Conservation (phyloP, 1,140 invertebrate species). For the Zaprionus tsacasi region DNA sequence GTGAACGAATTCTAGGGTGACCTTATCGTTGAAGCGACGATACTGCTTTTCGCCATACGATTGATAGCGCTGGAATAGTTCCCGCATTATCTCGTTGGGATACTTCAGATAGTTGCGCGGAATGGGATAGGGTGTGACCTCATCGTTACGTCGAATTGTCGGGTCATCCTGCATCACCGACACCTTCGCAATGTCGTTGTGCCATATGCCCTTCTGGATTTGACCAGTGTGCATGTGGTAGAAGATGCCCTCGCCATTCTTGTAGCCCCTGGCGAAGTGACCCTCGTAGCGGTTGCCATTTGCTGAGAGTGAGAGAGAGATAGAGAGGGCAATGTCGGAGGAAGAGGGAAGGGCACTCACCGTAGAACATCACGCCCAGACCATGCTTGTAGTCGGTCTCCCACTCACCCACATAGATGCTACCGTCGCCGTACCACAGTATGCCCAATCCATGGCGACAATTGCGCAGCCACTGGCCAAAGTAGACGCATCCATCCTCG, state of each 20-base stretch:
- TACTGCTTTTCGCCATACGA: slow-evolving; percentile 36
- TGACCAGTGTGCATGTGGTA: slow-evolving; percentile 86
- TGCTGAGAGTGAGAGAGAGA: slow-evolving; percentile 53
- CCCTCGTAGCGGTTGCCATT: slow-evolving; percentile 87
- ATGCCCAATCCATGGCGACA: slow-evolving; percentile 87
- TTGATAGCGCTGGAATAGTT: slow-evolving; percentile 62
- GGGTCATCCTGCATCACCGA: slow-evolving; percentile 84
- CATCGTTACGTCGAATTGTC: slow-evolving; percentile 34
- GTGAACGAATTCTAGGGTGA: slow-evolving; percentile 56
- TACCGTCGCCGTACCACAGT: slow-evolving; percentile 85
- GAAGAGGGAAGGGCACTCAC: slow-evolving; percentile 31
- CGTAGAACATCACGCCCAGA: slow-evolving; percentile 81
- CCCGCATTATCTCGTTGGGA: slow-evolving; percentile 68
- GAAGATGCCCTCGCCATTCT: slow-evolving; percentile 86
- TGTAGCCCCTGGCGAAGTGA: slow-evolving; percentile 85
- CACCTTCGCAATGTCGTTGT: slow-evolving; percentile 83
- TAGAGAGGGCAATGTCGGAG: neutral
- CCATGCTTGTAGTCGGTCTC: slow-evolving; percentile 82
- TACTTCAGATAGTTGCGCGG: slow-evolving; percentile 51
- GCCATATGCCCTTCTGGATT: slow-evolving; percentile 86
- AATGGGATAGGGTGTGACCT: slow-evolving; percentile 67
- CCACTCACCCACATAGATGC: slow-evolving; percentile 86
- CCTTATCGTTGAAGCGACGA: slow-evolving; percentile 61
- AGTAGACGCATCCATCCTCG: slow-evolving; percentile 72
- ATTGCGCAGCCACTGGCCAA: slow-evolving; percentile 85